Evolutionary conservation across 2,888 invertebrate genomes (phyloP).

Genomic region (Nycteola revayana): DNA sequence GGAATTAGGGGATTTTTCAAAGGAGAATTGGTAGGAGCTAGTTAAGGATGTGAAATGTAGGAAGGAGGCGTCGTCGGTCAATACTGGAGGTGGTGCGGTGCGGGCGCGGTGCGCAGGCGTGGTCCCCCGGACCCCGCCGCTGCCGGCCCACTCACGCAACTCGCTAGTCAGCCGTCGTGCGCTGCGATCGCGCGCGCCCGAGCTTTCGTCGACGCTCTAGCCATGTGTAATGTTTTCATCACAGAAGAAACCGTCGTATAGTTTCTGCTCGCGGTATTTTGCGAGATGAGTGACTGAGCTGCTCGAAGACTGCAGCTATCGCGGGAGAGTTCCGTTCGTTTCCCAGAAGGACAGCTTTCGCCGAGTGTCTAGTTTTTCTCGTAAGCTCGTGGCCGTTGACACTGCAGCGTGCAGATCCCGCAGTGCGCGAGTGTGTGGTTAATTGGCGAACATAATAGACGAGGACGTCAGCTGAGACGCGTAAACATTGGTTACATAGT

Average conservation of each 20-base stretch:
- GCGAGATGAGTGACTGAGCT: slow-evolving; percentile 59
- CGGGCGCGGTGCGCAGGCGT: slow-evolving; percentile 72
- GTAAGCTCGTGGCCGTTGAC: slow-evolving; percentile 76
- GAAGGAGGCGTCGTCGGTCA: slow-evolving; percentile 81
- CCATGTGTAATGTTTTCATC: slow-evolving; percentile 80
- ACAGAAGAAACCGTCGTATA: slow-evolving; percentile 61
- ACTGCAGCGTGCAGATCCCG: slow-evolving; percentile 79
- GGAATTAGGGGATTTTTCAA: slow-evolving; percentile 76
- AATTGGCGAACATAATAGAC: slow-evolving; percentile 69
- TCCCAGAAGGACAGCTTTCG: slow-evolving; percentile 60
- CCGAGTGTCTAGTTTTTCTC: slow-evolving; percentile 72
- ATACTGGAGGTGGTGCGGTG: slow-evolving; percentile 79
- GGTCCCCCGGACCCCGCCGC: slow-evolving; percentile 56
- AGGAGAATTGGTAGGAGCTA: slow-evolving; percentile 74
- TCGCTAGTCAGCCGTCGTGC: slow-evolving; percentile 77
- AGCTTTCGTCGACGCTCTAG: slow-evolving; percentile 55
- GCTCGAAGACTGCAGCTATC: slow-evolving; percentile 31
- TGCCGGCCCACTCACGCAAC: slow-evolving; percentile 70
- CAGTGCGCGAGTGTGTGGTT: slow-evolving; percentile 80
- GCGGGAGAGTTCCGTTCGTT: slow-evolving; percentile 35
- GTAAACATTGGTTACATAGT: slow-evolving; percentile 65
- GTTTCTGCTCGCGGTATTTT: slow-evolving; percentile 42
- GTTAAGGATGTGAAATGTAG: slow-evolving; percentile 80
- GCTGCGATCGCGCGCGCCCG: slow-evolving; percentile 72
- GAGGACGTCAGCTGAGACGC: slow-evolving; percentile 74